These are phyloP conservation scores for Coelogynopora nodosa DNA, from an alignment of 2,888 invertebrate species.

Conservation along the genomic window DNA sequence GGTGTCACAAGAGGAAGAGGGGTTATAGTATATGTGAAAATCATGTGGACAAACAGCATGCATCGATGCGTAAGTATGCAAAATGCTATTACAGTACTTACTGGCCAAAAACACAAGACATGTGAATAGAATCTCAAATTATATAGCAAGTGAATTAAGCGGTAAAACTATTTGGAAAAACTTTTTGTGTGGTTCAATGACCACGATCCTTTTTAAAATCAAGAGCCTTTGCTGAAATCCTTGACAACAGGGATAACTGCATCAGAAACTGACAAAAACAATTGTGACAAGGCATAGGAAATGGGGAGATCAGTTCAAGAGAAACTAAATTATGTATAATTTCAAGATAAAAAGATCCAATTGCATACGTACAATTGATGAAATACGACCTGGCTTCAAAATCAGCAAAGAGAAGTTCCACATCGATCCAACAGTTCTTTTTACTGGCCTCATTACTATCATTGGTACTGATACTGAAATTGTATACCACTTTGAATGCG, in stretches of 20 bases:
- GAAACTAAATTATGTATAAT: not conserved
- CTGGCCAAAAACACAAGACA: no score
- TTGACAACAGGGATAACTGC: not conserved
- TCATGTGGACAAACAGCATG: no score
- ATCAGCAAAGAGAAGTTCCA: not conserved
- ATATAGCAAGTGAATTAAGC: no score
- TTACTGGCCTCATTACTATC: constrained; percentile 2
- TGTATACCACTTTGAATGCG: not conserved
- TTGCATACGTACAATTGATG: not conserved
- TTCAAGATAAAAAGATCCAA: not conserved
- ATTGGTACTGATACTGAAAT: constrained; percentile 12
- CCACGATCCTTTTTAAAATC: not conserved
- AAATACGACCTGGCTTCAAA: not conserved
- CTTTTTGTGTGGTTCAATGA: not conserved
- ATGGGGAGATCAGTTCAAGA: not conserved
- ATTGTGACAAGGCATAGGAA: constrained; percentile 6
- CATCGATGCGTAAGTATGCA: not conserved
- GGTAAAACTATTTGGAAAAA: no score
- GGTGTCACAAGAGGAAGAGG: no score
- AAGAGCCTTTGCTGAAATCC: not conserved
- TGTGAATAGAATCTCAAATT: no score
- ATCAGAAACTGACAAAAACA: not conserved
- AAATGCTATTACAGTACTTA: no score
- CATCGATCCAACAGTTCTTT: not conserved
- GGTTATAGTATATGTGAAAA: no score